Percentiles rank a stretch among this genome's conserved stretches.
phyloP scores from a whole-genome alignment of 2,797 vertebrate genomes.

The Parauchenoglanis punctatus region DNA sequence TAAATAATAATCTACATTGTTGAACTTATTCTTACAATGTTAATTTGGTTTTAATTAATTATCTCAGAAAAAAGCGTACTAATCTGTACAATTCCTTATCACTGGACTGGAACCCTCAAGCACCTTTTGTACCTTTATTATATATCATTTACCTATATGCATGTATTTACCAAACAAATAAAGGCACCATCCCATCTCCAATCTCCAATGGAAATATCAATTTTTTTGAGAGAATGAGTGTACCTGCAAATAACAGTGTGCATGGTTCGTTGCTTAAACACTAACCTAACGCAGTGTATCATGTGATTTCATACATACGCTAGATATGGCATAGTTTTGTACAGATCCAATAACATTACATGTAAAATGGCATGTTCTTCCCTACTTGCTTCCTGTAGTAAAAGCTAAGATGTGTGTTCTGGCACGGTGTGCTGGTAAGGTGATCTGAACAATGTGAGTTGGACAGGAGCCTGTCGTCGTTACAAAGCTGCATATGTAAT shows the following conservation, averaged over 20 bases:
- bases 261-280: neutral
- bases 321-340: neutral
- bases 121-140: neutral
- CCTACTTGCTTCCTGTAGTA: slow-evolving; percentile 13
- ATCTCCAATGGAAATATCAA: neutral
- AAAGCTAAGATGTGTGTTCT: slow-evolving; percentile 33
- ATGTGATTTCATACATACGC: neutral
- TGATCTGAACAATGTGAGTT: slow-evolving; percentile 37
- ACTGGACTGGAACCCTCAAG: neutral
- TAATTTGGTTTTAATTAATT: neutral
- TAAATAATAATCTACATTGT: neutral
- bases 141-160: neutral
- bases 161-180: neutral
- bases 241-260: neutral
- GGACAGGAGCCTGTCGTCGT: slow-evolving; percentile 31
- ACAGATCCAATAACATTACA: neutral
- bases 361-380: slow-evolving; percentile 9
- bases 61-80: neutral
- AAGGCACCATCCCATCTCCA: neutral
- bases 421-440: slow-evolving; percentile 9
- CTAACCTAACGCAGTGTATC: neutral
- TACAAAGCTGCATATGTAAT: slow-evolving; percentile 46
- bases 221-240: too few species aligned
- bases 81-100: neutral
- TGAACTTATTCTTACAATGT: neutral